Percentiles rank a stretch among this genome's conserved stretches.
phyloP scores from a whole-genome alignment of 2,888 invertebrate genomes.

The Drosophila barbarae region DNA sequence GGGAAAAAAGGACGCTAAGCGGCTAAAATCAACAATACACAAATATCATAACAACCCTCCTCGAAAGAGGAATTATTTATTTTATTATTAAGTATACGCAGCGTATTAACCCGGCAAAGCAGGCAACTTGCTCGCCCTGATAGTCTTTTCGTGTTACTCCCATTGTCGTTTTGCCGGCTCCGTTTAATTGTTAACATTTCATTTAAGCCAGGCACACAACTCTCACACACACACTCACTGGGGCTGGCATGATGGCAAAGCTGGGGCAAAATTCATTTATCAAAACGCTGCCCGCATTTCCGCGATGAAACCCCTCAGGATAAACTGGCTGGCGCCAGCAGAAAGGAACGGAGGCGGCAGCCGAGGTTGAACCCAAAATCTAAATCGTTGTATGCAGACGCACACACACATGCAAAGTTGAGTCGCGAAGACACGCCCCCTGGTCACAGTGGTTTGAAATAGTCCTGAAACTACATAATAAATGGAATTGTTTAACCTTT shows the following conservation, averaged over 20 bases:
- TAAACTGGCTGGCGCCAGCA: slow-evolving; percentile 66
- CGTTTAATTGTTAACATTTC: slow-evolving; percentile 74
- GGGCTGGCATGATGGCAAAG: slow-evolving; percentile 1
- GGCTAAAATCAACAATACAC: slow-evolving; percentile 32
- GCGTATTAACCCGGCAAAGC: slow-evolving; percentile 46
- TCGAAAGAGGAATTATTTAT: slow-evolving; percentile 47
- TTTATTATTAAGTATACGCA: slow-evolving; percentile 66
- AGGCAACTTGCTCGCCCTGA: slow-evolving; percentile 54
- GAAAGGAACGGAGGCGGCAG: slow-evolving; percentile 62
- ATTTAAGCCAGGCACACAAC: slow-evolving; percentile 55
- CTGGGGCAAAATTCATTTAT: slow-evolving; percentile 66
- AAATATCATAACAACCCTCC: slow-evolving; percentile 40
- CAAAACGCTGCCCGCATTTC: slow-evolving; percentile 70
- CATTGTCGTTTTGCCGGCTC: slow-evolving; percentile 60
- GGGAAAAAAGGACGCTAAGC: slow-evolving; percentile 19
- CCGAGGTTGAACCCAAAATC: slow-evolving; percentile 65
- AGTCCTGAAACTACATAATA: background rate
- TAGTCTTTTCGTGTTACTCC: slow-evolving; percentile 66
- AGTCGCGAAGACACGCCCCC: slow-evolving; percentile 1
- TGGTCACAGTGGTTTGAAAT: slow-evolving; percentile 20
- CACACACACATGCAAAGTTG: slow-evolving; percentile 25
- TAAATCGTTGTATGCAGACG: slow-evolving; percentile 63
- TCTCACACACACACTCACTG: slow-evolving; percentile 19
- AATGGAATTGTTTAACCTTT: background rate
- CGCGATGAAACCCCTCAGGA: slow-evolving; percentile 55